phyloP scores from a whole-genome alignment of 2,797 vertebrate species.

The Enteromius trimaculatus region DNA sequence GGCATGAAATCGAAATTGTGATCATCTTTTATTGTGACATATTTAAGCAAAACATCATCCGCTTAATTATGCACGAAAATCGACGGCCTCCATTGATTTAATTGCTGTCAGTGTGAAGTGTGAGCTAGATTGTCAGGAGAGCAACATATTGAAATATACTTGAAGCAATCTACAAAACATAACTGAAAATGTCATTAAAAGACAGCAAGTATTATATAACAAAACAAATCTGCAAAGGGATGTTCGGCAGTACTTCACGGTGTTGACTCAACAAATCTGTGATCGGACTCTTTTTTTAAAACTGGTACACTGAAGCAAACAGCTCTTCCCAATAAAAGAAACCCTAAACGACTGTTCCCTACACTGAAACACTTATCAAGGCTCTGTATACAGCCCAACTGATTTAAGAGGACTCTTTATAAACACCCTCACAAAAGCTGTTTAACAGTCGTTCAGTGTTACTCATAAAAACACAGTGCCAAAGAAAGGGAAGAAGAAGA shows the following conservation, averaged over 20 bases:
- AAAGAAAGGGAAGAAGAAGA: background rate
- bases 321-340: constrained; percentile 5
- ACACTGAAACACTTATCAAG: constrained; percentile 6
- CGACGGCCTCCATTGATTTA: background rate
- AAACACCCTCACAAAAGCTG: constrained; percentile 41
- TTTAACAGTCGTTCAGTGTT: constrained; percentile 24
- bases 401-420: constrained; percentile 33
- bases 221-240: background rate
- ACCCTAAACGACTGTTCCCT: constrained; percentile 6
- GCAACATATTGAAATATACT: background rate
- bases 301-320: background rate
- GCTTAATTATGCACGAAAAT: background rate
- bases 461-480: constrained; percentile 27
- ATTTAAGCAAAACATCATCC: background rate
- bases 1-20: background rate
- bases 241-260: background rate
- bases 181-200: background rate
- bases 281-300: background rate
- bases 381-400: constrained; percentile 23
- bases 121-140: background rate
- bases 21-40: background rate
- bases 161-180: background rate
- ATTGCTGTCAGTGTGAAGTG: background rate
- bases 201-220: background rate
- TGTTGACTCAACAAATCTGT: background rate